Evolutionary conservation across 2,113 vertebrate species (phyloP), one percentile per base, ranked within the genome.

Genomic region (Rhinolophus sinicus): DNA sequence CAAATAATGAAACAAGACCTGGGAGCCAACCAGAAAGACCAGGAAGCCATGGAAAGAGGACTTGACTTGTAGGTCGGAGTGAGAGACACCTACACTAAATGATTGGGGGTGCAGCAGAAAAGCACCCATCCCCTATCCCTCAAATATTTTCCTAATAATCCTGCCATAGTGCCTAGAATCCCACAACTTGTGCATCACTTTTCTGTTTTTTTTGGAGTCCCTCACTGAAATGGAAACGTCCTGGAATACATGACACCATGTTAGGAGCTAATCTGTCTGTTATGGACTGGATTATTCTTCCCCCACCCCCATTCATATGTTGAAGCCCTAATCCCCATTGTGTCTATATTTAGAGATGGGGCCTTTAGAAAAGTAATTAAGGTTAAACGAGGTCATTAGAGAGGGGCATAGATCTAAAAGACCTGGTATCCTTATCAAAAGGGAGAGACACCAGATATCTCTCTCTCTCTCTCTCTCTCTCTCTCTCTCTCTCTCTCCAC

Each of bases 91-190:
- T 75, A 22, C 1, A 52, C 8, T 54, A 35, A 13, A 21, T 65
- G 38, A 60, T 11, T 16, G 12, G 26, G 8, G 12, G 8, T 54
- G 30, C 19, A 70, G 56, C 3, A 44, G 64, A 15, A 72, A 64
- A 67, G 33, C 62, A 28, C 6, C 2, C 12, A 15, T 38, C 1
- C 2, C 6, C 2, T 9, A 15, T 38, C 1, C 2, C 0, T 30
- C 16, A 80, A 56, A n/a, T 81, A 40, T 11, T 64, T 77, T 56
- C 14, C 64, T n/a, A 56, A 35, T 52, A 88, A 75, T 35, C 8
- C 30, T 54, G 6, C 15, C 5, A 8, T 21, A 52, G 2, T 52
- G 9, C 3, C 24, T 81, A 76, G 67, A 87, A 47, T 47, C 33
- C 14, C 9, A 33, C 67, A 8, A 44, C 15, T 87, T 83, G 24